Evolutionary conservation across 2,113 vertebrate genomes (phyloP).

Genomic region (Abramis brama): DNA sequence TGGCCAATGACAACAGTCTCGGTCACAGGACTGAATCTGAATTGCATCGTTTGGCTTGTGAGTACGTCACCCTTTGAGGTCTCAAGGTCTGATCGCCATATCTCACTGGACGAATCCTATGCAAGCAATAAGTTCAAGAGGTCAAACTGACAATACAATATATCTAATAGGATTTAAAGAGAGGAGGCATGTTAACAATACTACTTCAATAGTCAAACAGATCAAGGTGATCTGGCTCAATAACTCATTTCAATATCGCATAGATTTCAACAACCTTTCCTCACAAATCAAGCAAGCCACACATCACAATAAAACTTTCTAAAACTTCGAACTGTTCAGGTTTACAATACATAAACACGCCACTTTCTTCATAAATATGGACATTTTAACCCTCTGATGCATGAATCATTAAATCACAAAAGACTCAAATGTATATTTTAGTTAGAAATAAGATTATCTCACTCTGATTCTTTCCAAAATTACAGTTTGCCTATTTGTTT

Average conservation of each 20-base stretch:
- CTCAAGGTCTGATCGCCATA: not conserved
- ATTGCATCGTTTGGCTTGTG: not conserved
- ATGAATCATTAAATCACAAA: not conserved
- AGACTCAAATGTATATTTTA: not conserved
- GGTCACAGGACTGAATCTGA: not conserved
- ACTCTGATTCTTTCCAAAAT: not conserved
- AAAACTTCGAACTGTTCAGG: not conserved
- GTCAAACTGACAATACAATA: not conserved
- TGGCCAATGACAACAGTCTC: not conserved
- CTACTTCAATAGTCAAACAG: not conserved
- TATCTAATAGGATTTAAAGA: not conserved
- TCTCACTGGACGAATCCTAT: not conserved
- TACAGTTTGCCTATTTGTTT: not conserved
- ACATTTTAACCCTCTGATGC: not conserved
- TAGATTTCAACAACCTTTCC: not conserved
- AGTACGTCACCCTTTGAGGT: not conserved
- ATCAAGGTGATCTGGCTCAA: not conserved
- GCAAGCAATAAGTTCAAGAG: not conserved
- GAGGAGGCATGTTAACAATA: not conserved
- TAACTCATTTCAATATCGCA: not conserved
- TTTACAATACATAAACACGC: not conserved
- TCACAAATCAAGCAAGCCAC: not conserved
- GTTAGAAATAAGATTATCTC: not conserved
- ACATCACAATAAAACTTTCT: not conserved
- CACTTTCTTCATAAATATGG: not conserved